These are phyloP conservation scores for Apoda limacodes DNA, from an alignment of 2,888 invertebrate genomes.

Conservation along the genomic window DNA sequence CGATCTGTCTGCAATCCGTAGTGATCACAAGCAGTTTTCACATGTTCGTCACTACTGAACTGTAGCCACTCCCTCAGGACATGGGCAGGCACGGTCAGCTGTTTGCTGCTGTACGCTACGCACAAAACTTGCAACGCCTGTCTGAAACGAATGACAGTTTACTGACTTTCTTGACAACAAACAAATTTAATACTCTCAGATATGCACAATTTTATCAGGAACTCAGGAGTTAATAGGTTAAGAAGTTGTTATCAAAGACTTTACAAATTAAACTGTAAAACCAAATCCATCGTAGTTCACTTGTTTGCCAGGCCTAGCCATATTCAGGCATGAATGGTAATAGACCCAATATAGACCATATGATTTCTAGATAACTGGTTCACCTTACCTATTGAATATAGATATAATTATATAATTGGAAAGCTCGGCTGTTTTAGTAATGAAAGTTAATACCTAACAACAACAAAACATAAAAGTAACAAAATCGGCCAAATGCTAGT, in stretches of 20 bases:
- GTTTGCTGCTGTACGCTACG: slow-evolving; percentile 69
- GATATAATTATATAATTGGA: too few relatives aligned
- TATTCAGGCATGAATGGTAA: too few relatives aligned
- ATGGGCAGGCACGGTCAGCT: slow-evolving; percentile 53
- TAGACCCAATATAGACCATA: too few relatives aligned
- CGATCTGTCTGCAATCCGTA: slow-evolving; percentile 53
- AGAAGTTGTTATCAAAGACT: neutral
- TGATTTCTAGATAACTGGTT: too few relatives aligned
- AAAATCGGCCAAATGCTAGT: too few relatives aligned
- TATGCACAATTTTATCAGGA: neutral
- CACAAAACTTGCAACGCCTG: slow-evolving; percentile 65
- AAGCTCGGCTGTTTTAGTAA: too few relatives aligned
- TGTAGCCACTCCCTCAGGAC: slow-evolving; percentile 56
- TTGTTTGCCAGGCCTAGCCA: too few relatives aligned
- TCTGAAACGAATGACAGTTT: slow-evolving; percentile 52
- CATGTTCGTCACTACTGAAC: slow-evolving; percentile 44
- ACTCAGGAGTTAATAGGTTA: neutral
- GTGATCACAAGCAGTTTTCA: slow-evolving; percentile 50
- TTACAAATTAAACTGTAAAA: neutral
- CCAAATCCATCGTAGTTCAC: neutral
- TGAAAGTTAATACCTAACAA: too few relatives aligned
- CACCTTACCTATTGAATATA: too few relatives aligned
- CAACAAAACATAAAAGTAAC: too few relatives aligned
- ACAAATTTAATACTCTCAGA: too few relatives aligned
- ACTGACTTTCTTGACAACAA: too few relatives aligned